Base-by-base conservation (phyloP, 2,888 invertebrate genomes). In the Rhodophaea formosa region DNA sequence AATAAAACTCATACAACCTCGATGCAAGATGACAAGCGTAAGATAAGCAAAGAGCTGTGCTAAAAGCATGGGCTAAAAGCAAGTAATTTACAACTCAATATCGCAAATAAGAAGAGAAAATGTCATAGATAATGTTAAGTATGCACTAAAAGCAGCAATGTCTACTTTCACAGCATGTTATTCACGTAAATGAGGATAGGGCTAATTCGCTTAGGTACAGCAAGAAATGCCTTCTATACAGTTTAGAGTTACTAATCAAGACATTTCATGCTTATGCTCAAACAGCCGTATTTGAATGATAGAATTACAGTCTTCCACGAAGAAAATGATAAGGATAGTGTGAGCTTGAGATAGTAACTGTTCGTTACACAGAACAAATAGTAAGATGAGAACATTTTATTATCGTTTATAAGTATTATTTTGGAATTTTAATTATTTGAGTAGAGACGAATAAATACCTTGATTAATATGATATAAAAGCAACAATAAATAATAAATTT, bases 1-100 rank as follows among this genome's bases (percentile, higher is more conserved):
- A 47, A 47, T 47, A 30, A 29, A 47, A 47, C 30, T 14, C 30
- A 7, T 7, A 30, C 12, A 51, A 39, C 35, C 15, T 35, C 51
- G 16, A 51, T 32, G 15, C 8, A 49, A 45, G 15, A 39, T 16
- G 51, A 35, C 51, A 51, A 15, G 35, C 17, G 35, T 17, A 10
- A 51, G 51, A 51, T 51, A 51, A 51, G 35, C 35, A 35, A 35
- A 51, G 35, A 51, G 51, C 51, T 23, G 23, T 23, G 47, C 47
- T 49, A 49, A 49, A 49, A 30, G 47, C 29, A 49, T 14, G n/a
- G n/a, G 32, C 32, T 51, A 35, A 51, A 51, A 51, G 51, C 51
- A 51, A 45, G 35, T 51, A 16, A 51, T 51, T 51, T 51, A 35
- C 51, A 51, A 35, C 15, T 51, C 35, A 51, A 16, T 35, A 35